Evolutionary conservation across 2,888 invertebrate genomes (phyloP), one percentile per base, ranked within the genome.

Genomic region (Eumerus sabulonum): DNA sequence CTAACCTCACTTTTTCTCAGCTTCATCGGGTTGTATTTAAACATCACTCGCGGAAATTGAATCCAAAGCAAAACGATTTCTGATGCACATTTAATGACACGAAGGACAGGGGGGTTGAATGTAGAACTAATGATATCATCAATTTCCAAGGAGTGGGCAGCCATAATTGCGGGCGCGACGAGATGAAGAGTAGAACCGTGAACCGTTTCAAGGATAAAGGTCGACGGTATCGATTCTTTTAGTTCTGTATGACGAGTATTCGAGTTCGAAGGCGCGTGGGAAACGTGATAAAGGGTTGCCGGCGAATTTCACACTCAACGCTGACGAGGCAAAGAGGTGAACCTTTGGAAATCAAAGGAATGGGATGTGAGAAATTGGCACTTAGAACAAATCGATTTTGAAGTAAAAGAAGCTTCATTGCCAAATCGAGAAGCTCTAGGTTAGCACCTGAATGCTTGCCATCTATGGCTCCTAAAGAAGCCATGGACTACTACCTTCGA

Each of bases 51-150:
- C 3, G 27, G 3, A 27, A 77, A 77, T 73, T 67, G 63, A 68
- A 68, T 79, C 51, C 36, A 57, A 42, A 42, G 77, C 59, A 74
- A 79, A 79, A 74, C 74, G 77, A 64, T 79, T 79, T 79, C 77
- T 73, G 68, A 79, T 79, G 68, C 73, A 68, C 67, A 73, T 77
- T 68, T 72, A 73, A 77, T 77, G 77, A 73, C 73, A 73, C 16
- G n/a, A 50, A 64, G n/a, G 11, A 54, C n/a, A n/a, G 7, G 27
- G 27, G 27, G 27, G 3, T 4, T 48, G 74, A 56, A 62, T 63
- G 63, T 64, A 36, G 42, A 53, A 53, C 76, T 77, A 77, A 72
- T 72, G 76, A 72, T 62, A 64, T 13, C 56, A 72, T 72, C 72
- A 57, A 67, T 51, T 66, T 47, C 56, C 7, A 2, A 27, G 27